Base-by-base conservation (phyloP, 2,888 invertebrate genomes). In the Epirrhoe tristata region DNA sequence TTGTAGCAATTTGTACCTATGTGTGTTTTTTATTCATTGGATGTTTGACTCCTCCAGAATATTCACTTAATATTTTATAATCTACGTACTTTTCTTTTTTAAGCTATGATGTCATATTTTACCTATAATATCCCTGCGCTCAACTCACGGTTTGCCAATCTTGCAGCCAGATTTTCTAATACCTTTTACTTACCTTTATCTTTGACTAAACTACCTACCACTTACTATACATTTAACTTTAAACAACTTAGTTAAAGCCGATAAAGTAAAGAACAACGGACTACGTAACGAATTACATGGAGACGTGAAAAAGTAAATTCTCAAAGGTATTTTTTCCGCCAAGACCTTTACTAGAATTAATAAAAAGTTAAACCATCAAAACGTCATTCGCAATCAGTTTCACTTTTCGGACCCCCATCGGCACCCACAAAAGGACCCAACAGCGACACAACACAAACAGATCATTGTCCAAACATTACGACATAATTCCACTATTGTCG, bases 381-480 rank as follows among this genome's bases (percentile, higher is more conserved):
- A 71, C 58, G 58, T 58, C 39, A 8, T 71, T 72, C 57, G 72
- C 74, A 71, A 69, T 72, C 64, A 70, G 72, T 75, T 75, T 77
- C 73, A 73, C 67, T 73, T 80, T 77, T 69, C 58, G 72, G 74
- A 77, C 74, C 78, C 78, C 76, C 73, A 77, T 77, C 83, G 83
- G 82, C 77, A 79, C 72, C 79, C 81, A 82, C 79, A 82, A 82
- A 81, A 76, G 79, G 73, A 73, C 77, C 77, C 76, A 71, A 75
- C 74, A 71, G 72, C 62, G 78, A 74, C 58, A 68, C 73, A 81
- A 84, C 74, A 83, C 77, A 87, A 89, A 88, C 87, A 88, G 72
- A 73, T 81, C 73, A 85, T 89, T 89, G 88, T 88, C 79, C 79
- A 75, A 83, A 81, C 69, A 86, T 89, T 85, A 89, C 86, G 86